Percentiles rank a stretch among this genome's conserved stretches.
Evolutionary conservation across 23 tunicate species (phyloP).

Genomic region (Phallusia fumigata): DNA sequence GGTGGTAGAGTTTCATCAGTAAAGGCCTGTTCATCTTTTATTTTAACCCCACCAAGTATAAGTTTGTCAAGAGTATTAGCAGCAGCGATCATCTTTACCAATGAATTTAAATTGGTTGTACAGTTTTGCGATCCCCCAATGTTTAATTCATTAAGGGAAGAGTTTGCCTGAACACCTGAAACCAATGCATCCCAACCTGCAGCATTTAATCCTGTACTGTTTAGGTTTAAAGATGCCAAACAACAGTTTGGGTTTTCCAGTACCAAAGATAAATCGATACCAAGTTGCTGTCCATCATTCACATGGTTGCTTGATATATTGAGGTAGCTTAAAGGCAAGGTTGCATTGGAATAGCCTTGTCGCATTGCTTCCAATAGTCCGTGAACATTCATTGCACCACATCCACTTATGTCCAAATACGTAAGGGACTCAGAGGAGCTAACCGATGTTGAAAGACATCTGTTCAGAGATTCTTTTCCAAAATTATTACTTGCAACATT

Average conservation of each 20-base stretch:
- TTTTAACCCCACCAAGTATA: constrained; percentile 7
- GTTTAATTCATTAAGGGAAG: constrained; percentile 12
- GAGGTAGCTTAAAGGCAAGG: constrained; percentile 19
- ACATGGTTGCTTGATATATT: constrained; percentile 51
- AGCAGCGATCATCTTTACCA: constrained; percentile 36
- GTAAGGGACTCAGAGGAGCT: constrained; percentile 7
- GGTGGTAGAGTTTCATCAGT: background rate
- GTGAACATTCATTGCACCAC: constrained; percentile 78
- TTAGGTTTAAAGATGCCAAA: constrained; percentile 37
- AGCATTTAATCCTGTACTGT: constrained; percentile 40
- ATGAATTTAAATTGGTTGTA: background rate
- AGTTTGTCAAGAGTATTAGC: background rate
- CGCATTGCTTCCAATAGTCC: constrained; percentile 70
- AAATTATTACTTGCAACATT: constrained; percentile 66
- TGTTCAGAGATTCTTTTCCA: constrained; percentile 75
- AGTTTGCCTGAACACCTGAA: constrained; percentile 26
- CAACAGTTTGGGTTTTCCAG: constrained; percentile 46
- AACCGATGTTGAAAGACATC: constrained; percentile 31
- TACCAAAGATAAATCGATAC: constrained; percentile 46
- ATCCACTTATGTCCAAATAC: constrained; percentile 40
- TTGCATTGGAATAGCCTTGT: background rate
- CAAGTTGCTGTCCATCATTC: constrained; percentile 58
- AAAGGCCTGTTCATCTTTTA: constrained; percentile 7
- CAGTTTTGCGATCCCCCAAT: constrained; percentile 53
- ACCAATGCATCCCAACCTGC: constrained; percentile 57